Conservation (phyloP, 1,140 invertebrate species). For the Heterodera carotae region DNA sequence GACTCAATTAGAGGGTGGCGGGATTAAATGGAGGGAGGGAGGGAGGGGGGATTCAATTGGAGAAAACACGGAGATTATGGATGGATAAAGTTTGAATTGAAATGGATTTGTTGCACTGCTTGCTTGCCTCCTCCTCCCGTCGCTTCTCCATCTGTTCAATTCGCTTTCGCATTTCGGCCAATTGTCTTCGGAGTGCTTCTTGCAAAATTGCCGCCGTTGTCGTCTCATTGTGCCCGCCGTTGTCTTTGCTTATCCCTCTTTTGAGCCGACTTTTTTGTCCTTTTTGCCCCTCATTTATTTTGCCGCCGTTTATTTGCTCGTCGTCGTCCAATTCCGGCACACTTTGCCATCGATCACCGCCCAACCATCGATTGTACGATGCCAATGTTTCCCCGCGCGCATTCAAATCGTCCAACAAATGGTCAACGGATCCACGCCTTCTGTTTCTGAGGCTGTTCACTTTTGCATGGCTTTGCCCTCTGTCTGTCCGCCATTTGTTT, state of each 20-base stretch:
- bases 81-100: too few species aligned
- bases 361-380: slow-evolving; percentile 8
- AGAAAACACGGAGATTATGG: too few species aligned
- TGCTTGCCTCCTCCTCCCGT: slow-evolving; percentile 23
- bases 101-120: too few species aligned
- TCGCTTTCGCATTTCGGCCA: slow-evolving; percentile 8
- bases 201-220: slow-evolving; percentile 9
- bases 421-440: not conserved
- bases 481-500: not conserved
- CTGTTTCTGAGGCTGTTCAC: not conserved
- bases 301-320: not conserved
- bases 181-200: slow-evolving; percentile 25
- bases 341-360: slow-evolving; percentile 26
- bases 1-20: too few species aligned
- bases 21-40: too few species aligned
- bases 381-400: not conserved
- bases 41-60: too few species aligned
- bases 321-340: slow-evolving; percentile 23
- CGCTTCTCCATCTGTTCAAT: slow-evolving; percentile 9
- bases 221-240: slow-evolving; percentile 5
- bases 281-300: not conserved
- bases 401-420: slow-evolving; percentile 6
- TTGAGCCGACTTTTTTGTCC: not conserved
- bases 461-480: slow-evolving; percentile 9
- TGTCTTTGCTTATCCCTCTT: not conserved